These are phyloP conservation scores for Neocrepidodera transversa DNA, from an alignment of 2,888 invertebrate genomes.

Conservation along the genomic window DNA sequence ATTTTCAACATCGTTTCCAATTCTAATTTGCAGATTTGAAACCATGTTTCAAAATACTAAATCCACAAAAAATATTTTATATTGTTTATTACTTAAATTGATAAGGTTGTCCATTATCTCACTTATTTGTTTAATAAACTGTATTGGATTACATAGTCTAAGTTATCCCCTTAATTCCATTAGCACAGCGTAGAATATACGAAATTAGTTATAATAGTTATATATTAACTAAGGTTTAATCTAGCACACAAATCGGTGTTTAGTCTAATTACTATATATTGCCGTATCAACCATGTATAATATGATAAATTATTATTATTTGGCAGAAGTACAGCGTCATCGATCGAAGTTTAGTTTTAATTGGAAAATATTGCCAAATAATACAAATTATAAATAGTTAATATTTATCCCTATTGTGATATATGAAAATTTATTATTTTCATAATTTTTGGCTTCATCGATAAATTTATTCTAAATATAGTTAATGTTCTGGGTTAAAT, in stretches of 20 bases:
- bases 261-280: slow-evolving; percentile 2
- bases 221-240: slow-evolving; percentile 2
- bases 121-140: too few species aligned
- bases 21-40: slow-evolving; percentile 14
- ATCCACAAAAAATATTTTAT: too few species aligned
- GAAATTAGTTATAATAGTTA: slow-evolving; percentile 3
- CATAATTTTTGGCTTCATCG: too few species aligned
- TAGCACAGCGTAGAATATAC: neutral
- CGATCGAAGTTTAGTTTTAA: neutral
- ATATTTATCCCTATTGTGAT: too few species aligned
- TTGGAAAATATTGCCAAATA: neutral
- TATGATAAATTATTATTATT: neutral
- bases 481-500: too few species aligned
- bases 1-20: slow-evolving; percentile 17
- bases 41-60: slow-evolving; percentile 12
- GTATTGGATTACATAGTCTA: neutral
- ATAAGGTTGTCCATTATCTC: too few species aligned
- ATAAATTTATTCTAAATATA: too few species aligned
- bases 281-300: neutral
- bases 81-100: too few species aligned
- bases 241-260: slow-evolving; percentile 4
- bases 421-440: too few species aligned
- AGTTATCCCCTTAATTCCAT: neutral
- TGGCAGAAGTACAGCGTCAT: neutral
- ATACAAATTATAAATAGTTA: neutral